A percentile compares a stretch with the other conserved stretches of the same genome.
Conservation (phyloP, 64 coral and sea anemone genomes). For the Trachythela sp. region DNA sequence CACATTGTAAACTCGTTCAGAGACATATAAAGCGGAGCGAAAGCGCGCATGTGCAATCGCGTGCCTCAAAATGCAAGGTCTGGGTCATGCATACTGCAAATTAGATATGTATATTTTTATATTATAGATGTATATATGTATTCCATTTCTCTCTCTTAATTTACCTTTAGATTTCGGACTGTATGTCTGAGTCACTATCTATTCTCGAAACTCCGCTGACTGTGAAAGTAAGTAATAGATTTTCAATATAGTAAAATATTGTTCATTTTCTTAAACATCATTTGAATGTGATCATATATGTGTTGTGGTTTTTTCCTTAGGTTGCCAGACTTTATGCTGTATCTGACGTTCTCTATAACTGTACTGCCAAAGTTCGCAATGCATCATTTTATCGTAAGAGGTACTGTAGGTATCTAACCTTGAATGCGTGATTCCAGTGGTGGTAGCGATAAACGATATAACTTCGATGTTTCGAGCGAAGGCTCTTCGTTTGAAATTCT, state of each 20-base stretch:
- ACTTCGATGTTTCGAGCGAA: no score
- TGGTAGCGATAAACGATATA: background rate
- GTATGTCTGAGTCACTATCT: slow-evolving; percentile 85
- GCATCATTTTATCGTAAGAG: slow-evolving; percentile 90
- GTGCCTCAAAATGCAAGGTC: no score
- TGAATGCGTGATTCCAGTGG: no score
- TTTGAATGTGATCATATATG: no score
- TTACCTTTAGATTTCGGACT: slow-evolving; percentile 64
- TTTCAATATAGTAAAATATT: background rate
- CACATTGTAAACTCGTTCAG: background rate
- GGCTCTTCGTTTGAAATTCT: no score
- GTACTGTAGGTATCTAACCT: no score
- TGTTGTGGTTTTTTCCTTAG: slow-evolving; percentile 7
- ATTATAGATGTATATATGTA: no score
- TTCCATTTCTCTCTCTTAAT: background rate
- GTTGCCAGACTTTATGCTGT: slow-evolving; percentile 80
- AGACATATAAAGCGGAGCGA: background rate
- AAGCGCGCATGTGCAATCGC: background rate
- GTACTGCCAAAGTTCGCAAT: slow-evolving; percentile 93
- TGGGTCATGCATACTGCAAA: no score
- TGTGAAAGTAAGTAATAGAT: slow-evolving; percentile 58
- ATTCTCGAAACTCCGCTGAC: slow-evolving; percentile 87
- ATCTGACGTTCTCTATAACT: slow-evolving; percentile 87
- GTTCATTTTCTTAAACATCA: no score
- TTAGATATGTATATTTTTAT: no score